Base-by-base conservation (phyloP, 2,113 vertebrate species). In the Alouatta palliata region DNA sequence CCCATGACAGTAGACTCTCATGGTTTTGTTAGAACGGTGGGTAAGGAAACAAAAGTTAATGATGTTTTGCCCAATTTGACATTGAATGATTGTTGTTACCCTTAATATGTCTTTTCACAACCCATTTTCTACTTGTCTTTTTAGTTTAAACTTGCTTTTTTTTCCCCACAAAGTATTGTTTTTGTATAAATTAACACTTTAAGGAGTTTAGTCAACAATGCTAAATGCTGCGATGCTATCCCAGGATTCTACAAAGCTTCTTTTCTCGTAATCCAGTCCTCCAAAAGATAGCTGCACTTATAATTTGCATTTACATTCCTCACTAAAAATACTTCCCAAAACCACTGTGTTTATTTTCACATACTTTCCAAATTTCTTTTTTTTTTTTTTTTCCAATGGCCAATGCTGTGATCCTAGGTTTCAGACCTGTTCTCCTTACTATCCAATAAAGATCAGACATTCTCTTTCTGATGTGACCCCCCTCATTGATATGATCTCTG, bases 241-340 rank as follows among this genome's bases (percentile, higher is more conserved):
- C 14, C 6, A 37, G 30, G 58, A 43, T 49, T 64, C 3, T 35
- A 0, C 10, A 35, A 6, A 12, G 5, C 8, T 23, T 47, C 10
- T 10, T 66, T 25, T 8, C 9, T 21, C 73, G 35, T 37, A 47
- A 20, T 3, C 23, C 23, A 47, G 8, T 49, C n/a, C 11, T 32
- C 9, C 17, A 79, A 45, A 83, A 37, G 25, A 47, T 4, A 83
- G 27, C 8, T 64, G 40, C 37, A 37, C 2, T 6, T 12, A 68
- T 3, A 76, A 49, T 70, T 19, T 30, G 1, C 8, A 16, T 76
- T 95, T 40, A 23, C 10, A 27, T 17, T 6, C 6, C 32, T 27
- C 40, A 75, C 5, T 47, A 16, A 66, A 0, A 5, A 56, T n/a
- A 73, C 8, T 76, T 66, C 9, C 1, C 1, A 0, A 87, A 75